These are phyloP conservation scores for Cyanocitta stelleri DNA, from an alignment of 2,113 vertebrate species.

Conservation along the genomic window DNA sequence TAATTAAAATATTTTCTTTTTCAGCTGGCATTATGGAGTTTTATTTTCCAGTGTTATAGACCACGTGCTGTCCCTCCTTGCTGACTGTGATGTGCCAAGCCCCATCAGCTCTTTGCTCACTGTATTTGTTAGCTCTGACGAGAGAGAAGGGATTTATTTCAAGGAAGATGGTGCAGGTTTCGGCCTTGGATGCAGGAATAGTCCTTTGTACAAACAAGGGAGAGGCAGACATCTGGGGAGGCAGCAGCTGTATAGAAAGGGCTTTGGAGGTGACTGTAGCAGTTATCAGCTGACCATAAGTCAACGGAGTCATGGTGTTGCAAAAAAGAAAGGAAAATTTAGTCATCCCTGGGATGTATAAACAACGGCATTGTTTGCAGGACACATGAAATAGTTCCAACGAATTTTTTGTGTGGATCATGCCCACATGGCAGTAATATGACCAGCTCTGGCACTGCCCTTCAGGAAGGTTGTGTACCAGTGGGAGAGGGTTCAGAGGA, in stretches of 20 bases:
- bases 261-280: neutral
- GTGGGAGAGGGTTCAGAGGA: neutral
- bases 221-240: neutral
- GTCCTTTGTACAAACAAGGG: neutral
- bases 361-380: neutral
- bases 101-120: neutral
- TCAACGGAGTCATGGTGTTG: neutral
- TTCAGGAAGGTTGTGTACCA: neutral
- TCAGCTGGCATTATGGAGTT: neutral
- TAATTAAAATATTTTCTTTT: neutral
- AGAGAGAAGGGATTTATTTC: neutral
- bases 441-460: neutral
- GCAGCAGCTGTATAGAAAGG: neutral
- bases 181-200: neutral
- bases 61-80: neutral
- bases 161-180: neutral
- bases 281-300: neutral
- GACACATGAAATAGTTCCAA: neutral
- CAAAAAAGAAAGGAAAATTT: conserved; percentile 15
- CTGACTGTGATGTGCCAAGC: neutral
- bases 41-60: neutral
- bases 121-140: neutral
- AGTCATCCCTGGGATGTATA: neutral
- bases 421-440: neutral
- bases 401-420: neutral